These are phyloP conservation scores for Taenaris catops DNA, from an alignment of 2,888 invertebrate species.

Conservation along the genomic window DNA sequence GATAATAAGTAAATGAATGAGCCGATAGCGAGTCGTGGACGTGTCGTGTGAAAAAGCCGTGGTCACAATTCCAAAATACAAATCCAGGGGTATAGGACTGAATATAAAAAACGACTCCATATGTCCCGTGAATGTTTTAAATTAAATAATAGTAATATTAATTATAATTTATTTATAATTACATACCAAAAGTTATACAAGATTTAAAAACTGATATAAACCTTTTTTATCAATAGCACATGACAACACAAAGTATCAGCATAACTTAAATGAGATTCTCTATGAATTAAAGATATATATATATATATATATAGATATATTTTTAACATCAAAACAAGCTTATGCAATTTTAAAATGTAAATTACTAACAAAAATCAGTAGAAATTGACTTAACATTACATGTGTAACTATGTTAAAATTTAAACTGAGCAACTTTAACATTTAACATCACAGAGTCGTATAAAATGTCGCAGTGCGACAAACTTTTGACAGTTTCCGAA, in stretches of 20 bases:
- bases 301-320: slow-evolving; percentile 6
- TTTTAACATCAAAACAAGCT: slow-evolving; percentile 7
- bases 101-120: too few species aligned
- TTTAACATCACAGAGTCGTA: slow-evolving; percentile 49
- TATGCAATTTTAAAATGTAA: slow-evolving; percentile 6
- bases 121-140: too few species aligned
- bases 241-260: background rate
- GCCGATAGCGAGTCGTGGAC: too few species aligned
- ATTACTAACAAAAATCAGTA: slow-evolving; percentile 14
- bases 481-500: slow-evolving; percentile 13
- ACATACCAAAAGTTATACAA: too few species aligned
- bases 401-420: slow-evolving; percentile 46
- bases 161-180: too few species aligned
- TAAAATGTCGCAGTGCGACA: slow-evolving; percentile 9
- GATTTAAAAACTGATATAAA: too few species aligned
- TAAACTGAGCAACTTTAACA: slow-evolving; percentile 63
- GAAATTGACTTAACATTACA: slow-evolving; percentile 26
- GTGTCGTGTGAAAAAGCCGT: too few species aligned
- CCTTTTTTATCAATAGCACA: background rate
- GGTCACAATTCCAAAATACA: too few species aligned
- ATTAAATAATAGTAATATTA: too few species aligned
- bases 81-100: too few species aligned
- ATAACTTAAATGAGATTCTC: slow-evolving; percentile 21
- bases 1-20: too few species aligned
- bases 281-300: slow-evolving; percentile 12